phyloP scores from a whole-genome alignment of 2,888 invertebrate species.

The Ormyrus rosae region DNA sequence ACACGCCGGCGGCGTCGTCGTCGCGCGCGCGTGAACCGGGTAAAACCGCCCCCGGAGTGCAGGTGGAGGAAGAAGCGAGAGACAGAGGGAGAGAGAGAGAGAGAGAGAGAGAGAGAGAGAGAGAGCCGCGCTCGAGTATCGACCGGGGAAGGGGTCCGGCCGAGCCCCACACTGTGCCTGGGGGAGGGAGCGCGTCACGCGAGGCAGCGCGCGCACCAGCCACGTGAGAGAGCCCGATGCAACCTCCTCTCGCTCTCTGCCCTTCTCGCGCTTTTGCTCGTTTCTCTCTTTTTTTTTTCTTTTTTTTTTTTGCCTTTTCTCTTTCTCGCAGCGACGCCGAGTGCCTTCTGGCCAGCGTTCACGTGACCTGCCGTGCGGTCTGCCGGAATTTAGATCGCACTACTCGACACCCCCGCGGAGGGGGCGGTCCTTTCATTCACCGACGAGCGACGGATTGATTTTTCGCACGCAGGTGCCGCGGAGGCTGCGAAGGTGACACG shows the following conservation, averaged over 20 bases:
- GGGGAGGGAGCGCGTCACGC: slow-evolving; percentile 17
- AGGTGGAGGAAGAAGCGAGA: too few species aligned
- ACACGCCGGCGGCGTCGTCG: not conserved
- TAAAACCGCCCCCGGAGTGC: too few species aligned
- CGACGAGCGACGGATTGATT: too few species aligned
- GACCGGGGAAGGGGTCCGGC: slow-evolving; percentile 32
- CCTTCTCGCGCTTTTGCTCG: not conserved
- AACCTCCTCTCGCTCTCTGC: not conserved
- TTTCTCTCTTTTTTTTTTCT: not conserved
- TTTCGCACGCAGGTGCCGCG: too few species aligned
- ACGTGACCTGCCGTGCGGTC: slow-evolving; percentile 18
- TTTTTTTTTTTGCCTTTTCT: not conserved
- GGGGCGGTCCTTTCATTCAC: not conserved
- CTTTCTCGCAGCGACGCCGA: not conserved
- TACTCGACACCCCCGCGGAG: slow-evolving; percentile 1
- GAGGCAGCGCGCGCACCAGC: slow-evolving; percentile 36
- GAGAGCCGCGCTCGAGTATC: slow-evolving; percentile 33
- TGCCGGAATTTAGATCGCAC: slow-evolving; percentile 37
- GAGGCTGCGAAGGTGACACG: too few species aligned
- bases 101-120: slow-evolving; percentile 1
- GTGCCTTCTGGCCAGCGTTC: not conserved
- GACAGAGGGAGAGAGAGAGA: not conserved
- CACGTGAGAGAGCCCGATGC: slow-evolving; percentile 47
- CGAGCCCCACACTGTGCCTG: slow-evolving; percentile 19
- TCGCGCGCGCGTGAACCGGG: slow-evolving; percentile 7